A percentile compares a stretch with the other conserved stretches of the same genome.
These are phyloP conservation scores for Apis mellifera DNA, from an alignment of 1,140 invertebrate genomes.

Conservation along the genomic window Amel_HAv3.1 CM009939.2:6345001-6345500, in stretches of 20 bases:
- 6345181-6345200: too few relatives aligned
- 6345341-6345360: background rate
- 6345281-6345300: background rate
- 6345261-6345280: background rate
- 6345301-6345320: background rate
- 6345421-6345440: background rate
- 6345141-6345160: background rate
- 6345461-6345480: too few relatives aligned
- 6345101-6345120: background rate
- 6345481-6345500: too few relatives aligned
- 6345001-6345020: slow-evolving; percentile 11
- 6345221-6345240: too few relatives aligned
- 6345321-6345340: background rate
- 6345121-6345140: background rate
- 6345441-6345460: background rate
- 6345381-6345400: background rate
- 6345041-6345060: background rate
- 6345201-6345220: too few relatives aligned
- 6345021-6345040: background rate
- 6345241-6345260: too few relatives aligned
- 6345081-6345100: background rate
- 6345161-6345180: too few relatives aligned
- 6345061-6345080: background rate
- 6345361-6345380: background rate
- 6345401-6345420: background rate